Evolutionary conservation across 1,140 invertebrate species (phyloP).

Genomic region (Neodiprion fabricii): DNA sequence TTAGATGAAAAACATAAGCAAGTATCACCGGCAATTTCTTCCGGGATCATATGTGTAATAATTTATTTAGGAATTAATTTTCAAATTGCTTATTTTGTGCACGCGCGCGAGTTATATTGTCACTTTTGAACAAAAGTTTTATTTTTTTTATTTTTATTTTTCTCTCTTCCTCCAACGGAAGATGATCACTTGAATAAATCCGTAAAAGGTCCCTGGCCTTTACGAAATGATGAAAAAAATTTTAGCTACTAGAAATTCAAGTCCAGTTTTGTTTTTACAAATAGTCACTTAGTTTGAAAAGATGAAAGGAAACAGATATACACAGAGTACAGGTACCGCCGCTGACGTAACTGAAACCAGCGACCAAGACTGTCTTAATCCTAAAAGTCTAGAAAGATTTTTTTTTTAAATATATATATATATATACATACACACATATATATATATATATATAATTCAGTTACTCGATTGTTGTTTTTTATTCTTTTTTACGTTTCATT

Average conservation of each 20-base stretch:
- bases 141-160: too few species aligned
- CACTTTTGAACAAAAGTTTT: background rate
- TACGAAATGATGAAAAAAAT: background rate
- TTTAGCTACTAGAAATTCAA: background rate
- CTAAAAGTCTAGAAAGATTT: conserved; percentile 10
- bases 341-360: conserved; percentile 36
- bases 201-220: too few species aligned
- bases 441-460: background rate
- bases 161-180: too few species aligned
- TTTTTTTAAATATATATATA: background rate
- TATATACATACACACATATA: too few species aligned
- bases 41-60: background rate
- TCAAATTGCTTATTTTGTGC: conserved; percentile 2
- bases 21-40: background rate
- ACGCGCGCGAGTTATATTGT: background rate
- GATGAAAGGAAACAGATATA: conserved; percentile 47
- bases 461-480: background rate
- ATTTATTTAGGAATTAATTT: background rate
- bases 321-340: conserved; percentile 51
- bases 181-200: too few species aligned
- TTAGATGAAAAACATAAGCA: too few species aligned
- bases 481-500: background rate
- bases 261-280: conserved; percentile 33
- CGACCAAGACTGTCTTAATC: conserved; percentile 34
- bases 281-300: conserved; percentile 43